phyloP scores from a whole-genome alignment of 2,888 invertebrate genomes.

The Ichneumoninae sp. region DNA sequence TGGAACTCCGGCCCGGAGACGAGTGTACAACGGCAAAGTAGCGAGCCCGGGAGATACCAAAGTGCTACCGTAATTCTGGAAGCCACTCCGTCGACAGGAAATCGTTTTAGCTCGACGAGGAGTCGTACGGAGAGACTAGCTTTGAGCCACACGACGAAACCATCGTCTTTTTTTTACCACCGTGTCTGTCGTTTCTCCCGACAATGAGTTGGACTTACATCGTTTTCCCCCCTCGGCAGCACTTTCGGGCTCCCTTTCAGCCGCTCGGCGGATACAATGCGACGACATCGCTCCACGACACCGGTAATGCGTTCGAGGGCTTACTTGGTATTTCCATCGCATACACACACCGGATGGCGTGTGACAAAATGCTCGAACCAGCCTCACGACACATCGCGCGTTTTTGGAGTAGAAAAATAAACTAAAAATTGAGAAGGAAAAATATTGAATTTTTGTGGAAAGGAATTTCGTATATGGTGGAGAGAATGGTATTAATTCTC shows the following conservation, averaged over 20 bases:
- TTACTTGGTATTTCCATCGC: background rate
- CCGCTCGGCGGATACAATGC: background rate
- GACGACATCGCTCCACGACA: background rate
- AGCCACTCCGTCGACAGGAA: slow-evolving; percentile 53
- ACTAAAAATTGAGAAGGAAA: background rate
- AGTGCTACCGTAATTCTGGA: slow-evolving; percentile 54
- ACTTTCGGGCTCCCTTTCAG: background rate
- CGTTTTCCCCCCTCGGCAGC: background rate
- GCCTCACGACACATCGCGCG: background rate
- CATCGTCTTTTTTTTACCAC: slow-evolving; percentile 10
- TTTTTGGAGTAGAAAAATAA: background rate
- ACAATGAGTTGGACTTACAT: slow-evolving; percentile 20
- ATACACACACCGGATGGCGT: background rate
- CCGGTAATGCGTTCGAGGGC: slow-evolving; percentile 4
- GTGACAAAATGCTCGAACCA: background rate
- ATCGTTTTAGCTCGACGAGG: slow-evolving; percentile 48
- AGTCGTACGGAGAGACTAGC: background rate
- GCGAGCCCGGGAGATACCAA: slow-evolving; percentile 18
- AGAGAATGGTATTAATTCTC: background rate
- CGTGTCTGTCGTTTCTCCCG: slow-evolving; percentile 19
- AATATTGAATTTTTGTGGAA: background rate
- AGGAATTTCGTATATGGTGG: background rate
- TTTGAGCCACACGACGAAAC: slow-evolving; percentile 26
- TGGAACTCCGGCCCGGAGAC: background rate
- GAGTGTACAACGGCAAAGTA: slow-evolving; percentile 6